Evolutionary conservation across 2,113 vertebrate genomes (phyloP).

Genomic region (Melanerpes formicivorus): DNA sequence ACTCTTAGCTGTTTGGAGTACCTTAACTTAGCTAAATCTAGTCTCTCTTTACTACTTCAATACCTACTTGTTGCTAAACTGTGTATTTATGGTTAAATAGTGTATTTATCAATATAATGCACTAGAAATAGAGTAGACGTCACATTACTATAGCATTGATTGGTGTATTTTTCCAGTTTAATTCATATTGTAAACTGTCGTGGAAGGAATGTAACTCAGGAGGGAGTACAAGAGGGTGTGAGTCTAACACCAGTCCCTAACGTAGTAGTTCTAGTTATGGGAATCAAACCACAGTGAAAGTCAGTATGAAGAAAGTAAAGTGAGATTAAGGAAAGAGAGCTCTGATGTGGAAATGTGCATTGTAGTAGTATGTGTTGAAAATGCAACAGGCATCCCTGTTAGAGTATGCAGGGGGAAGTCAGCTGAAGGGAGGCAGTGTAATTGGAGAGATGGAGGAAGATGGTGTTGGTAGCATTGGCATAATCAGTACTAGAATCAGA

Average conservation of each 20-base stretch:
- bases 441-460: not conserved
- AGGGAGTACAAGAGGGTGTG: not conserved
- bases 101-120: not conserved
- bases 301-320: not conserved
- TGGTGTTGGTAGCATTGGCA: not conserved
- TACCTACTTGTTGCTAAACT: not conserved
- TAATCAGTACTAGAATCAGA: not conserved
- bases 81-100: not conserved
- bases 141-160: not conserved
- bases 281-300: not conserved
- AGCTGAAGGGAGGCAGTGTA: not conserved
- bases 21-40: not conserved
- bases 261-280: not conserved
- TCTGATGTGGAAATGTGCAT: not conserved
- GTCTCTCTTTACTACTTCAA: not conserved
- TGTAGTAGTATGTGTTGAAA: not conserved
- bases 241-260: not conserved
- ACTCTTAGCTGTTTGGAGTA: not conserved
- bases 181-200: not conserved
- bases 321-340: not conserved
- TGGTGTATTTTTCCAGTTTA: not conserved
- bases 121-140: not conserved
- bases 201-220: not conserved
- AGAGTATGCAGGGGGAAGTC: not conserved
- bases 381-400: not conserved